These are phyloP conservation scores for Porphyrio hochstetteri DNA, from an alignment of 2,113 vertebrate species.

Conservation along the genomic window DNA sequence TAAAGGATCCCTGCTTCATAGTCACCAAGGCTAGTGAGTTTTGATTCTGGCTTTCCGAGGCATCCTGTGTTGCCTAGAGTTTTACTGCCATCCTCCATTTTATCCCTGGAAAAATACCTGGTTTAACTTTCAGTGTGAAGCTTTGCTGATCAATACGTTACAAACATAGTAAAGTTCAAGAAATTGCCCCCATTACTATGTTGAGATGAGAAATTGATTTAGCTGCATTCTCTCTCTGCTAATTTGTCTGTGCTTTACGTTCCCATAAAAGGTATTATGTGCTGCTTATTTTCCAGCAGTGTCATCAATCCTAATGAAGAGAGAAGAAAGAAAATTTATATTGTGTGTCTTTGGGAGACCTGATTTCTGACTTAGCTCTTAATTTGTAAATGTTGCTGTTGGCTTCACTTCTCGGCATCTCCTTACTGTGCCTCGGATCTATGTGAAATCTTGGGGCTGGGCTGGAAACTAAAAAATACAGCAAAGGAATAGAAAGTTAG, in stretches of 20 bases:
- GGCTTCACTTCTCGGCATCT: not conserved
- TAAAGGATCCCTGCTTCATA: no score
- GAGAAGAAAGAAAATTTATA: constrained; percentile 15
- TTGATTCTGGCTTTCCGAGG: no score
- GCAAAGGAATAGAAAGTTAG: not conserved
- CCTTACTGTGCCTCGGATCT: not conserved
- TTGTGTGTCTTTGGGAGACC: not conserved
- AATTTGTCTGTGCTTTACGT: constrained; percentile 35
- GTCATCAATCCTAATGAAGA: constrained; percentile 54
- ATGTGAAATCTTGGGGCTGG: not conserved
- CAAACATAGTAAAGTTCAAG: constrained; percentile 56
- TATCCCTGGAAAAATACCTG: not conserved
- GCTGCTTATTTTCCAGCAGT: constrained; percentile 36
- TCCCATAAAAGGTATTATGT: constrained; percentile 53
- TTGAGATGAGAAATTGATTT: constrained; percentile 67
- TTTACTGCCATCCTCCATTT: constrained; percentile 11
- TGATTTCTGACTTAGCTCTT: constrained; percentile 48
- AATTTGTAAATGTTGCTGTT: constrained; percentile 23
- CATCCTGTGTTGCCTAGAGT: not conserved
- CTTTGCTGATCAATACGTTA: constrained; percentile 46
- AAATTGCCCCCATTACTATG: constrained; percentile 58
- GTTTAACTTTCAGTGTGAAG: not conserved
- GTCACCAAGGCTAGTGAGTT: no score
- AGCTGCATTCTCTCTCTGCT: constrained; percentile 36
- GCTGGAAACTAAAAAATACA: not conserved